Evolutionary conservation across 2,113 vertebrate genomes (phyloP), one percentile per base, ranked within the genome.

Genomic region (Amblyopsis rosae): DNA sequence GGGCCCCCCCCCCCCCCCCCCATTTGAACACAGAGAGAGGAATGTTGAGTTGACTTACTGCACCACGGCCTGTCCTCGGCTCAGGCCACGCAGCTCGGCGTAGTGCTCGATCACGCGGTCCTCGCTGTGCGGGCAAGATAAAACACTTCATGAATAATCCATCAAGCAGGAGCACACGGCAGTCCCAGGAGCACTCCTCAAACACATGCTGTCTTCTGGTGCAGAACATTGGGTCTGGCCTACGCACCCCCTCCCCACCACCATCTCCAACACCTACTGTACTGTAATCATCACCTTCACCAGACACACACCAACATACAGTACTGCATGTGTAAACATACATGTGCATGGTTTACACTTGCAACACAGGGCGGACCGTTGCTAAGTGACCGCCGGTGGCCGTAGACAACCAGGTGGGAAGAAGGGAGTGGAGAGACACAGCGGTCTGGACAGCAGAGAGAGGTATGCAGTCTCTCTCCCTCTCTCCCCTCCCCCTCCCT

Each of bases 21-120:
- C 48, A 1, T 59, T 32, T 10, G 4, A 32, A 48, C 26, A 19
- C 46, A 77, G 41, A 59, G 17, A 35, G 17, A 35, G 6, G 33
- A 1, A 45, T 4, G 4, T 69, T 10, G 10, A 68, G 62, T 67
- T 69, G 81, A 95, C 98, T 98, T 94, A 99, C 98, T 93, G 93
- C 77, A 99, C 94, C 75, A 99, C 95, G 47, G 96, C 95, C 89
- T 98, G 95, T 88, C 98, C 98, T 90, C 97, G 93, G 80, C 93
- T 98, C 86, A 96, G 89, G 35, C 96, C 97, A 89, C 94, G 96
- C 66, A 96, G 88, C 83, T 95, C 95, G 80, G 92, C 92, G 78
- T 98, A 98, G 85, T 95, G 94, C 77, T 96, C 94, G 67, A 97
- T 96, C 65, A 96, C 96, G 86, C 92, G 90, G 91, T 97, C 95